Percentiles rank a stretch among this genome's conserved stretches.
Conservation (phyloP, 2,797 vertebrate species). For the Ctenopoma multispine region DNA sequence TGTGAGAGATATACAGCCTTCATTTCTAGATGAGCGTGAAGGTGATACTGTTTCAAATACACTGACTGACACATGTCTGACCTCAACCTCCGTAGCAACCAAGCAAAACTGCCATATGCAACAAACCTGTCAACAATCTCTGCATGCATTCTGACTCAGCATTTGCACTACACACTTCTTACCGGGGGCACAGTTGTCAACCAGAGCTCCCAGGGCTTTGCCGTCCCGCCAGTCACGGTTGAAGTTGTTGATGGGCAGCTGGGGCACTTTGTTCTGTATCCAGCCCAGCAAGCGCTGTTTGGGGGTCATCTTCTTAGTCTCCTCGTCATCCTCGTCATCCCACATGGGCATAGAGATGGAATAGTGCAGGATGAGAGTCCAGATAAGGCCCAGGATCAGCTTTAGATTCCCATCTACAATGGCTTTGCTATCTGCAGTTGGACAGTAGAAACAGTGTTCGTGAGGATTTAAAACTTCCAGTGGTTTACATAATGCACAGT, state of each 20-base stretch:
- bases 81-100: constrained; percentile 60
- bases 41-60: constrained; percentile 56
- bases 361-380: constrained; percentile 98
- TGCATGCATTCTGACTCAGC: constrained; percentile 63
- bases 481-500: constrained; percentile 9
- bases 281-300: constrained; percentile 95
- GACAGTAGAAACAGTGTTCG: constrained; percentile 41
- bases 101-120: constrained; percentile 58
- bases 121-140: constrained; percentile 32
- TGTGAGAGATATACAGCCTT: constrained; percentile 21
- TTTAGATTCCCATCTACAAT: constrained; percentile 97
- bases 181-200: constrained; percentile 96
- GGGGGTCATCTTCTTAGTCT: constrained; percentile 91
- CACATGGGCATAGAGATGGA: constrained; percentile 99
- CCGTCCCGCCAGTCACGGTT: constrained; percentile 93
- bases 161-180: constrained; percentile 48
- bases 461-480: constrained; percentile 41
- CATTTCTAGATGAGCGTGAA: constrained; percentile 45
- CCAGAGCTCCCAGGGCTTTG: constrained; percentile 93
- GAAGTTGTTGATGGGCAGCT: constrained; percentile 96
- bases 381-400: constrained; percentile 95
- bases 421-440: constrained; percentile 91
- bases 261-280: constrained; percentile 97
- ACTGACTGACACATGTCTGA: constrained; percentile 54
- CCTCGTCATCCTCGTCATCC: constrained; percentile 96